A percentile compares a stretch with the other conserved stretches of the same genome.
Evolutionary conservation across 2,113 vertebrate species (phyloP).

Genomic region (Oenanthe oenanthe): DNA sequence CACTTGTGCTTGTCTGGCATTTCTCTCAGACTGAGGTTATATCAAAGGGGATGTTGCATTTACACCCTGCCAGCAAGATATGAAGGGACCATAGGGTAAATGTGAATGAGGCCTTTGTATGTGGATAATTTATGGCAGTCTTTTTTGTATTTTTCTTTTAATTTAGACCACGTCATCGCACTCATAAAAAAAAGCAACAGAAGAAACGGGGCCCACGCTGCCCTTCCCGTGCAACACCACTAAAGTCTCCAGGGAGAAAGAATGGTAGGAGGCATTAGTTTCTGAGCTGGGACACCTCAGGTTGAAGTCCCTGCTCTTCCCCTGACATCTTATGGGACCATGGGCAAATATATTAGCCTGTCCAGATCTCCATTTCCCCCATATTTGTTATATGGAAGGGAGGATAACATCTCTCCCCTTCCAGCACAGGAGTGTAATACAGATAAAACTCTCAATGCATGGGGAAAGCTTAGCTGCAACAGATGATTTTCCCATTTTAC

Average conservation of each 20-base stretch:
- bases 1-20: neutral
- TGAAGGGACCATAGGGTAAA: neutral
- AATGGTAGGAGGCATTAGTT: slow-evolving; percentile 69
- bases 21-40: neutral
- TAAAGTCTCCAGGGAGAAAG: slow-evolving; percentile 70
- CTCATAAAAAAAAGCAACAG: slow-evolving; percentile 74
- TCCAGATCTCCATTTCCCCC: neutral
- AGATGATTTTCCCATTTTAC: neutral
- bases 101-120: slow-evolving; percentile 40
- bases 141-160: slow-evolving; percentile 66
- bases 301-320: slow-evolving; percentile 44
- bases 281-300: slow-evolving; percentile 59
- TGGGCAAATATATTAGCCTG: neutral
- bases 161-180: slow-evolving; percentile 67
- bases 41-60: neutral
- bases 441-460: neutral
- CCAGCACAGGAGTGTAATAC: neutral
- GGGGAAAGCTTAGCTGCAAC: neutral
- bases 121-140: slow-evolving; percentile 54
- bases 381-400: neutral
- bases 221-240: slow-evolving; percentile 64
- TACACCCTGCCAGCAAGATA: neutral
- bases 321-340: neutral
- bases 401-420: neutral
- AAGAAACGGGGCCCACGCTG: slow-evolving; percentile 66